Evolutionary conservation across 2,888 invertebrate species (phyloP).

Genomic region (Troides aeacus): DNA sequence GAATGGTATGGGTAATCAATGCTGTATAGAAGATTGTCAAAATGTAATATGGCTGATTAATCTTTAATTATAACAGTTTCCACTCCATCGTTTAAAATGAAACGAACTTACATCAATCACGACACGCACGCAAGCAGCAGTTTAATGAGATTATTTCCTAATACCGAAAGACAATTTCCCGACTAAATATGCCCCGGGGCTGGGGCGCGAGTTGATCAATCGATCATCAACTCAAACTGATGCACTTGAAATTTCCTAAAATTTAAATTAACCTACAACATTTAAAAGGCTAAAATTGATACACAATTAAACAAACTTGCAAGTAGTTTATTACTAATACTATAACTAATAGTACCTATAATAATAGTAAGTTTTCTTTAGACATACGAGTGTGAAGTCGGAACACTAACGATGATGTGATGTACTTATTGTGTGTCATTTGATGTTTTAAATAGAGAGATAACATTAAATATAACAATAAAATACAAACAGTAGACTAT

Average conservation of each 20-base stretch:
- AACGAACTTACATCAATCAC: slow-evolving; percentile 60
- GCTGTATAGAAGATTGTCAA: not conserved
- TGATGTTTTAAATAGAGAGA: too few species aligned
- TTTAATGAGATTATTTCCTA: slow-evolving; percentile 74
- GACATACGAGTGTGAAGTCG: too few species aligned
- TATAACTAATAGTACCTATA: too few species aligned
- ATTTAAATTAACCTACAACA: too few species aligned
- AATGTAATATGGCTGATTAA: slow-evolving; percentile 37
- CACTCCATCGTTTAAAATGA: slow-evolving; percentile 25
- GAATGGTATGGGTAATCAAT: not conserved
- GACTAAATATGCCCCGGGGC: slow-evolving; percentile 47
- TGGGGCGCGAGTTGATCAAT: slow-evolving; percentile 41
- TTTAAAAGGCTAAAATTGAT: too few species aligned
- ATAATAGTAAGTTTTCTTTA: too few species aligned
- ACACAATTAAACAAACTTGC: too few species aligned
- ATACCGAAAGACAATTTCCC: slow-evolving; percentile 60
- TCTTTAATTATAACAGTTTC: slow-evolving; percentile 40
- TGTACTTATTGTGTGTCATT: too few species aligned
- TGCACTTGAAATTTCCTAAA: not conserved
- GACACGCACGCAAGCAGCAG: slow-evolving; percentile 47
- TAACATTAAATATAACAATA: too few species aligned
- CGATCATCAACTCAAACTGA: slow-evolving; percentile 37
- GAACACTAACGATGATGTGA: too few species aligned
- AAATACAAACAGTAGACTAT: too few species aligned
- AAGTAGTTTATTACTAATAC: too few species aligned